Percentiles rank a stretch among this genome's conserved stretches.
phyloP scores from a whole-genome alignment of 64 coral and sea anemone genomes.

The Porites australiensis region DNA sequence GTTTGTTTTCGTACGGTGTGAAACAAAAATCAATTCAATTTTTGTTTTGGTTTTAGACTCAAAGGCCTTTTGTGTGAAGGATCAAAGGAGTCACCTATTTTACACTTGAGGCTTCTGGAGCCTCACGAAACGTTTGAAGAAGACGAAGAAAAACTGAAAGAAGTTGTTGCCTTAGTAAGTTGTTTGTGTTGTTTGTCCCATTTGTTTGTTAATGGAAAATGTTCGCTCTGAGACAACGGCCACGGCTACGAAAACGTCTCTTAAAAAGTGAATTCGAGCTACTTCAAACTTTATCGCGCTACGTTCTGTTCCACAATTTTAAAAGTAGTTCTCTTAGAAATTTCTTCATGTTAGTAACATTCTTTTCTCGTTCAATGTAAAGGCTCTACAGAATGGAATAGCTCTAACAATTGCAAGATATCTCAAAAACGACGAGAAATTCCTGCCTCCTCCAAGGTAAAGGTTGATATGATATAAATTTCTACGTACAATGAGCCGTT shows the following conservation, averaged over 20 bases:
- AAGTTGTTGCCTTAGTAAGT: constrained; percentile 85
- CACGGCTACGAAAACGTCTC: too few relatives aligned
- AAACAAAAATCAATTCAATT: too few relatives aligned
- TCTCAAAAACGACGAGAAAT: constrained; percentile 87
- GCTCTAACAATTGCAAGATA: constrained; percentile 87
- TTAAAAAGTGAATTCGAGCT: too few relatives aligned
- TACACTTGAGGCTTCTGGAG: constrained; percentile 78
- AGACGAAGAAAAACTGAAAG: constrained; percentile 82
- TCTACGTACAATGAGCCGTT: background rate
- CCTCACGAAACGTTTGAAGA: constrained; percentile 64
- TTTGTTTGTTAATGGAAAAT: too few relatives aligned
- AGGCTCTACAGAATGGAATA: constrained; percentile 85
- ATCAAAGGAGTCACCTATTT: constrained; percentile 76
- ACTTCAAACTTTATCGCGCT: too few relatives aligned
- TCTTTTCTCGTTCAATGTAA: background rate
- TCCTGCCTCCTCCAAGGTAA: constrained; percentile 84
- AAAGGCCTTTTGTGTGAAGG: constrained; percentile 72
- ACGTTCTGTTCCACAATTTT: too few relatives aligned
- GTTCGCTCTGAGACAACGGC: too few relatives aligned
- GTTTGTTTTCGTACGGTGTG: too few relatives aligned
- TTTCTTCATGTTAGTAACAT: background rate
- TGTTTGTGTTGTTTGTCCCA: background rate
- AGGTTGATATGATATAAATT: background rate
- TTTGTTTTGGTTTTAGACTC: constrained; percentile 48
- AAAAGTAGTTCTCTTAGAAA: too few relatives aligned